These are phyloP conservation scores for Glaucidium brasilianum DNA, from an alignment of 2,113 vertebrate genomes.

Conservation along the genomic window DNA sequence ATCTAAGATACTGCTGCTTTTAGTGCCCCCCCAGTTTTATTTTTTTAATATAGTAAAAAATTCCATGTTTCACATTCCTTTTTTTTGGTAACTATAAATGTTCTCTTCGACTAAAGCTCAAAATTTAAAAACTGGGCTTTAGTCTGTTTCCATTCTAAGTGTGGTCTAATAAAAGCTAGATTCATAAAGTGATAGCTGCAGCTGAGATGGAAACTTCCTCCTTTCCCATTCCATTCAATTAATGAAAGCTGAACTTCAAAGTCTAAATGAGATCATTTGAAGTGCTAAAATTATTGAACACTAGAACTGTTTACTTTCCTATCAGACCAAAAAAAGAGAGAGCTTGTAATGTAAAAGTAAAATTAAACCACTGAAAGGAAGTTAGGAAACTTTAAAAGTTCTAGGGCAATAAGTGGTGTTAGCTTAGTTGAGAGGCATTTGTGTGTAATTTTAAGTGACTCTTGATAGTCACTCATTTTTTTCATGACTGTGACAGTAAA, in stretches of 20 bases:
- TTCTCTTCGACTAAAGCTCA: neutral
- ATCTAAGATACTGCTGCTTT: neutral
- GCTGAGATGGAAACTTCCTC: neutral
- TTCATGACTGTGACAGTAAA: neutral
- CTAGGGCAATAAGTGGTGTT: neutral
- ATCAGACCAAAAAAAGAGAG: neutral
- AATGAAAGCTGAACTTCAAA: conserved; percentile 53
- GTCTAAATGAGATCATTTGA: conserved; percentile 39
- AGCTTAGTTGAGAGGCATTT: neutral
- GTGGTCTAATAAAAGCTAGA: neutral
- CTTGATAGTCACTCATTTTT: neutral
- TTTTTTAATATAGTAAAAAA: neutral
- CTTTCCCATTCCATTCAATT: conserved; percentile 28
- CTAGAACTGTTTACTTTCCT: neutral
- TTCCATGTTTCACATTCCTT: neutral
- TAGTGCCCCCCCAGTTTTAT: neutral
- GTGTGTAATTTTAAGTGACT: neutral
- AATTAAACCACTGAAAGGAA: neutral
- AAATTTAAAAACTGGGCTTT: neutral
- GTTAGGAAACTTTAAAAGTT: neutral
- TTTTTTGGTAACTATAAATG: neutral
- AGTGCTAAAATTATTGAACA: conserved; percentile 63
- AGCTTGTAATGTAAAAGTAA: neutral
- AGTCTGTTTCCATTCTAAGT: neutral
- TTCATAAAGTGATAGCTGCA: neutral